phyloP scores from a whole-genome alignment of 2,797 vertebrate genomes.

The Apogon talboti region DNA sequence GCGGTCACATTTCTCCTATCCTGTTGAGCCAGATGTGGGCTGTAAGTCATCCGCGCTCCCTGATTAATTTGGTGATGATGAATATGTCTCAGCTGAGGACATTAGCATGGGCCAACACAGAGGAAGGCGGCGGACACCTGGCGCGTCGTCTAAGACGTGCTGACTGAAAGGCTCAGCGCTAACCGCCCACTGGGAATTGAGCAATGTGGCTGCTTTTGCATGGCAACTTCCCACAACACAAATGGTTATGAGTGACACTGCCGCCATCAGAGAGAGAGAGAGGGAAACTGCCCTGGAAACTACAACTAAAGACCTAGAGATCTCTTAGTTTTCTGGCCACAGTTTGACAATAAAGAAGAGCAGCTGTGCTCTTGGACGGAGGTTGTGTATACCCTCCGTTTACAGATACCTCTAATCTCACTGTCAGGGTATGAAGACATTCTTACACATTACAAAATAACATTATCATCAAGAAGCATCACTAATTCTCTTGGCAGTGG shows the following conservation, averaged over 20 bases:
- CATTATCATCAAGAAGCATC: background rate
- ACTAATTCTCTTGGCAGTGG: background rate
- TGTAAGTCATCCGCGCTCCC: slow-evolving; percentile 71
- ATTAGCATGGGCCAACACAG: slow-evolving; percentile 72
- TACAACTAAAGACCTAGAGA: slow-evolving; percentile 45
- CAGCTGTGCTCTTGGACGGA: slow-evolving; percentile 73
- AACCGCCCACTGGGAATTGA: slow-evolving; percentile 79
- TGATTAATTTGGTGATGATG: slow-evolving; percentile 89
- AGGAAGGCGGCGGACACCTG: slow-evolving; percentile 82
- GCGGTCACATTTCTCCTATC: slow-evolving; percentile 74
- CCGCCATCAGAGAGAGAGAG: slow-evolving; percentile 50
- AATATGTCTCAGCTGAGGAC: slow-evolving; percentile 85
- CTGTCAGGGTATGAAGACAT: background rate
- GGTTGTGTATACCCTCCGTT: slow-evolving; percentile 34
- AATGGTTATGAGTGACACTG: slow-evolving; percentile 64
- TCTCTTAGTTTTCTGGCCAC: slow-evolving; percentile 52
- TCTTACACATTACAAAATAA: slow-evolving; percentile 1
- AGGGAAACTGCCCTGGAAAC: slow-evolving; percentile 31
- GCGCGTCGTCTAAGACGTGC: slow-evolving; percentile 75
- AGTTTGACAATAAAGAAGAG: slow-evolving; percentile 56
- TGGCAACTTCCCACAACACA: slow-evolving; percentile 76
- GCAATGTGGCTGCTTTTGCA: slow-evolving; percentile 76
- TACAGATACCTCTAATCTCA: slow-evolving; percentile 4
- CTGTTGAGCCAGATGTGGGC: slow-evolving; percentile 75
- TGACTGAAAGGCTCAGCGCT: slow-evolving; percentile 82